phyloP scores from a whole-genome alignment of 2,888 invertebrate species.

The Frankliniella fusca region DNA sequence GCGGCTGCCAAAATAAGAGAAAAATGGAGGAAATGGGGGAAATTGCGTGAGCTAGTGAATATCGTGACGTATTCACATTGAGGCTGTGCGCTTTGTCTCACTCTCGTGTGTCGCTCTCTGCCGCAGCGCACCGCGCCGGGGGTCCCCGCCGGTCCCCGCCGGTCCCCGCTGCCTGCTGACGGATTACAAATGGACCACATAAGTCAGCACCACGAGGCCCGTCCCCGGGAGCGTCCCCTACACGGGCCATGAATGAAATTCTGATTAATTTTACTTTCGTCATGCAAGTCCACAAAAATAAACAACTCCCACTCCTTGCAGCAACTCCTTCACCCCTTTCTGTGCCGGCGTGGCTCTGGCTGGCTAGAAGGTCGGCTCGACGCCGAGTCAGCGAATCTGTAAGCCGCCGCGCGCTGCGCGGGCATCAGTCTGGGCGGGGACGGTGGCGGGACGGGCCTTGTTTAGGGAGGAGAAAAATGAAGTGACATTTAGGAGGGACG shows the following conservation, averaged over 20 bases:
- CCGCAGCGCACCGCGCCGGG: neutral
- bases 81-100: neutral
- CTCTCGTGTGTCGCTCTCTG: neutral
- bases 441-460: neutral
- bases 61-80: neutral
- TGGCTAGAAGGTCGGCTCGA: too few relatives aligned
- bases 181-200: conserved; percentile 7
- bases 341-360: neutral
- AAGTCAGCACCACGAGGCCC: conserved; percentile 12
- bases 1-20: conserved; percentile 8
- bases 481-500: neutral
- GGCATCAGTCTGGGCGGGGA: conserved; percentile 4
- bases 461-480: neutral
- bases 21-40: conserved; percentile 11
- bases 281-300: conserved; percentile 20
- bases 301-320: neutral
- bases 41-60: neutral
- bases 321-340: neutral
- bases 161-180: neutral
- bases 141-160: neutral
- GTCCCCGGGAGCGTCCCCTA: neutral
- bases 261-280: conserved; percentile 25
- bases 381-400: too few relatives aligned
- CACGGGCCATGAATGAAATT: neutral
- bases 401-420: too few relatives aligned